Conservation (phyloP, 2,888 invertebrate genomes). For the Hypsopygia costalis region DNA sequence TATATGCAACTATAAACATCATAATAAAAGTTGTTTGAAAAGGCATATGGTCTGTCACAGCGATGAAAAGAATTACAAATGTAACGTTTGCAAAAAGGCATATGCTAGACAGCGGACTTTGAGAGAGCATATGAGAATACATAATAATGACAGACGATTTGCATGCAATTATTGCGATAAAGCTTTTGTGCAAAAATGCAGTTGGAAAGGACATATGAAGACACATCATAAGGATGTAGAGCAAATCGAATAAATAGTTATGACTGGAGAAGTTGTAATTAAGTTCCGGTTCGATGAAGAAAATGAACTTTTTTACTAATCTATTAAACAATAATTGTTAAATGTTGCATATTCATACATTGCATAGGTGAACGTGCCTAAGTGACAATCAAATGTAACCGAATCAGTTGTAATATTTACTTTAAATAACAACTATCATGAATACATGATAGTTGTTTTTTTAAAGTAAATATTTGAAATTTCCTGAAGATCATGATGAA, state of each 20-base stretch:
- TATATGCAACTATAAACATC: slow-evolving; percentile 6
- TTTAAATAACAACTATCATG: too few species aligned
- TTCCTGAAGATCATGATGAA: too few species aligned
- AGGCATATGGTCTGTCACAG: slow-evolving; percentile 10
- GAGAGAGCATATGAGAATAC: slow-evolving; percentile 9
- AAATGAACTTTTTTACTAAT: too few species aligned
- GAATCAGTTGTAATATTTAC: too few species aligned
- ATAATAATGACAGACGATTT: slow-evolving; percentile 11
- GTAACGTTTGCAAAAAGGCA: slow-evolving; percentile 6
- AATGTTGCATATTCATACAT: too few species aligned
- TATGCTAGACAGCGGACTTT: slow-evolving; percentile 8
- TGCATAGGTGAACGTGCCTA: too few species aligned
- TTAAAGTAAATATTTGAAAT: too few species aligned
- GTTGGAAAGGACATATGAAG: slow-evolving; percentile 9
- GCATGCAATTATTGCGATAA: slow-evolving; percentile 7
- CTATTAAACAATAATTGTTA: too few species aligned
- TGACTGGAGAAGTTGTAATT: too few species aligned
- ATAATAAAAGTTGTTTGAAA: slow-evolving; percentile 1
- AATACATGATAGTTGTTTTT: too few species aligned
- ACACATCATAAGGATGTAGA: slow-evolving; percentile 5
- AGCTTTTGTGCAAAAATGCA: slow-evolving; percentile 9
- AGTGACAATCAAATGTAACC: too few species aligned
- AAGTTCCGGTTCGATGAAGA: too few species aligned
- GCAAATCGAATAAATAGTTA: background rate
- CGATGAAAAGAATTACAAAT: slow-evolving; percentile 3